Conservation (phyloP, 2,113 vertebrate species). For the Pluvialis apricaria region DNA sequence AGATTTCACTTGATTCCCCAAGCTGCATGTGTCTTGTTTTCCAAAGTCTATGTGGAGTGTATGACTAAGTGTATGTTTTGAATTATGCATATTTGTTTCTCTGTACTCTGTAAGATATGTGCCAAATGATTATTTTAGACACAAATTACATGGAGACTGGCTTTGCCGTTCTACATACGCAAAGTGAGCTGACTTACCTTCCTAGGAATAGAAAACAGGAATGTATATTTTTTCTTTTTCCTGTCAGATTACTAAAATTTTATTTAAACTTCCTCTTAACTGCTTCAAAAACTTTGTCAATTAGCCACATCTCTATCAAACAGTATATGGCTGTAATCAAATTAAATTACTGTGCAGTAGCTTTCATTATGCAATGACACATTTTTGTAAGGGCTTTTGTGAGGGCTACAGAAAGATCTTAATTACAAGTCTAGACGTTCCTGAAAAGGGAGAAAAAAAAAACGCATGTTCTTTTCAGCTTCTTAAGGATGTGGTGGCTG, state of each 20-base stretch:
- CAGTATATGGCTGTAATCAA: conserved; percentile 56
- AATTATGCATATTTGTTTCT: not conserved
- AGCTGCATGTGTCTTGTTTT: accelerated
- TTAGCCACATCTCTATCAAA: conserved; percentile 54
- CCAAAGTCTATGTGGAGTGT: not conserved
- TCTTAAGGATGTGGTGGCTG: not conserved
- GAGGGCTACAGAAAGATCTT: conserved; percentile 38
- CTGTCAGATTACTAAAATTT: conserved; percentile 19
- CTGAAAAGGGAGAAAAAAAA: not conserved
- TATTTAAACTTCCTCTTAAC: conserved; percentile 45
- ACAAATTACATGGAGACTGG: not conserved
- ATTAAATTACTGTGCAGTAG: conserved; percentile 44
- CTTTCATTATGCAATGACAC: conserved; percentile 55
- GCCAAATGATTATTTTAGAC: not conserved
- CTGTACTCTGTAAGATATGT: not conserved
- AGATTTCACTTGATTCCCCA: not conserved
- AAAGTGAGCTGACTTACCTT: not conserved
- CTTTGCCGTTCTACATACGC: not conserved
- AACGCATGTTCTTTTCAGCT: not conserved
- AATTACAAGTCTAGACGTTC: conserved; percentile 64
- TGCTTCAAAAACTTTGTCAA: conserved; percentile 50
- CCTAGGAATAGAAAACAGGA: not conserved
- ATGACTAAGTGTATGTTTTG: not conserved
- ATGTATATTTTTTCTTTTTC: not conserved
- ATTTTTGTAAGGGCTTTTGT: conserved; percentile 48